A percentile compares a stretch with the other conserved stretches of the same genome.
These are phyloP conservation scores for Pygoscelis antarcticus DNA, from an alignment of 2,113 vertebrate species.

Conservation along the genomic window DNA sequence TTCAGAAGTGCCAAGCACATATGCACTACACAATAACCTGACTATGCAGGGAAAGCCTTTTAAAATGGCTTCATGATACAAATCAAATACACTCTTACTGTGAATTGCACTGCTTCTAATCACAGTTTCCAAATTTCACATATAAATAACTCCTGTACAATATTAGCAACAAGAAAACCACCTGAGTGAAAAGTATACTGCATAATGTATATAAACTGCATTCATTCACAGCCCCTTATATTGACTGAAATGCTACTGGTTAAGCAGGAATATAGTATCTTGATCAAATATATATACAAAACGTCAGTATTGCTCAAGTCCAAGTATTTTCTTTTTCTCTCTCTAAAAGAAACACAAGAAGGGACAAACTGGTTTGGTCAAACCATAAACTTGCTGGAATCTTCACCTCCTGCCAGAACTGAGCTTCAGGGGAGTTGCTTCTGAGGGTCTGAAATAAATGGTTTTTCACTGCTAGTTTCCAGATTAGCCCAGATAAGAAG, in stretches of 20 bases:
- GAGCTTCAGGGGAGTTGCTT: not conserved
- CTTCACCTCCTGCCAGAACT: not conserved
- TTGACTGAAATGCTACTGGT: not conserved
- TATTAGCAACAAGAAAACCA: not conserved
- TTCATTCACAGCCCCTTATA: not conserved
- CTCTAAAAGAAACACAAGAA: not conserved
- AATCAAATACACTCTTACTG: accelerated
- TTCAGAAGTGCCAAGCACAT: not conserved
- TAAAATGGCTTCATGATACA: not conserved
- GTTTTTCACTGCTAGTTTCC: not conserved
- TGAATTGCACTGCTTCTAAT: not conserved
- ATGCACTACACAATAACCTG: not conserved
- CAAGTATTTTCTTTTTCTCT: not conserved
- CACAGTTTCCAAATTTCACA: not conserved
- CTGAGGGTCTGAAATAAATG: not conserved
- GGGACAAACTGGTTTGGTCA: not conserved
- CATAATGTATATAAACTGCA: not conserved
- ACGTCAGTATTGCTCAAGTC: not conserved
- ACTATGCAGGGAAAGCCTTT: not conserved
- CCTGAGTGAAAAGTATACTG: not conserved
- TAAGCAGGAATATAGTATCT: not conserved
- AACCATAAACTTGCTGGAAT: not conserved
- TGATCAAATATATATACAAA: not conserved
- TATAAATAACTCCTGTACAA: not conserved
- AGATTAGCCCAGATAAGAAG: not conserved